Percentiles rank a stretch among this genome's conserved stretches.
These are phyloP conservation scores for Lasaia peninsularis DNA, from an alignment of 1,140 invertebrate genomes.

Conservation along the genomic window DNA sequence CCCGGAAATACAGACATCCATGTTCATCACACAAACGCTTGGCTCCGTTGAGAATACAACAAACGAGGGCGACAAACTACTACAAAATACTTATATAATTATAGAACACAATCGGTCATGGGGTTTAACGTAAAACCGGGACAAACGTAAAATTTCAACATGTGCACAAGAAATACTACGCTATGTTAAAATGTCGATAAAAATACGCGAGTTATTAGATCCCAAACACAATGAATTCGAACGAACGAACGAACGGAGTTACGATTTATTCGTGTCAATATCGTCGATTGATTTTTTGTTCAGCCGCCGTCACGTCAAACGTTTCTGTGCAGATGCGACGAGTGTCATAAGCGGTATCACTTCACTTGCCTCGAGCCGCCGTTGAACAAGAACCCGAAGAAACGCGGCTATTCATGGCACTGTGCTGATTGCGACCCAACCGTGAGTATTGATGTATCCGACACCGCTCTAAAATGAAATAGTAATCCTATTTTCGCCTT, in stretches of 20 bases:
- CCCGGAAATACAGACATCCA: too few relatives aligned
- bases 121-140: too few relatives aligned
- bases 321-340: conserved; percentile 86
- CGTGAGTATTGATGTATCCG: conserved; percentile 75
- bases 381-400: conserved; percentile 94
- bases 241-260: not conserved
- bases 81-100: too few relatives aligned
- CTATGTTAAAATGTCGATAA: not conserved
- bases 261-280: conserved; percentile 1
- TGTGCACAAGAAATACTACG: too few relatives aligned
- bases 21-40: too few relatives aligned
- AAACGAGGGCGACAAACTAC: too few relatives aligned
- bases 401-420: conserved; percentile 95
- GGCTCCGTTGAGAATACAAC: too few relatives aligned
- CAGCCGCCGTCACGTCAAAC: not conserved
- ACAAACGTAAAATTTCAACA: too few relatives aligned
- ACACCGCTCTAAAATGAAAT: too few relatives aligned
- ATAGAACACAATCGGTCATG: too few relatives aligned
- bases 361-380: conserved; percentile 95
- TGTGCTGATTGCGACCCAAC: conserved; percentile 96
- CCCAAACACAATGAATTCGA: not conserved
- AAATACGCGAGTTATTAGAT: not conserved
- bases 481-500: too few relatives aligned
- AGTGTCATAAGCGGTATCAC: conserved; percentile 93
- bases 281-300: not conserved